These are phyloP conservation scores for Panzeria rudis DNA, from an alignment of 2,888 invertebrate species.

Conservation along the genomic window DNA sequence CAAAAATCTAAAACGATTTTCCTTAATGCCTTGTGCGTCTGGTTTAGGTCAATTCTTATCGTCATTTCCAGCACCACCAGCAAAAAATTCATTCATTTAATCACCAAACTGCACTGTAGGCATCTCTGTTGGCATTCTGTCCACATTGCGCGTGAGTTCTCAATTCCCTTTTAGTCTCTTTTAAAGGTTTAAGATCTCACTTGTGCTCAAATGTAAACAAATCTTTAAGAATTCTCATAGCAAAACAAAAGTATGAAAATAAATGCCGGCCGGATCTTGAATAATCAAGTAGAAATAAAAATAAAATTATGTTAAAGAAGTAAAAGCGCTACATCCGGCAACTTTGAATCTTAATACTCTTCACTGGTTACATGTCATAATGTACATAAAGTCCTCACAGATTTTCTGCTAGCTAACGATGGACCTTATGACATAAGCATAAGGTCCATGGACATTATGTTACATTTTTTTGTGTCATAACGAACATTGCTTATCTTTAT, in stretches of 20 bases:
- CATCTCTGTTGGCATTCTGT: conserved; percentile 31
- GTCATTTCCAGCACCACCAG: conserved; percentile 43
- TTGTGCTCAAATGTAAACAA: conserved; percentile 66
- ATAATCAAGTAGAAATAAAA: conserved; percentile 3
- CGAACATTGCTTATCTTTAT: too few relatives aligned
- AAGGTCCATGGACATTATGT: too few relatives aligned
- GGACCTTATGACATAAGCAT: too few relatives aligned
- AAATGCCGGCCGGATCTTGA: conserved; percentile 52
- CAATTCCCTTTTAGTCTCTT: conserved; percentile 13
- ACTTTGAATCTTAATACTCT: background rate
- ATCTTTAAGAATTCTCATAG: conserved; percentile 41
- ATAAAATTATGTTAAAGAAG: background rate
- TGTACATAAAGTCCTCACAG: too few relatives aligned
- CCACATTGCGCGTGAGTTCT: conserved; percentile 35
- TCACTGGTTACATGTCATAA: too few relatives aligned
- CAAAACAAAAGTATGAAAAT: conserved; percentile 58
- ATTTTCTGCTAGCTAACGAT: too few relatives aligned
- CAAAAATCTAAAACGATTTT: conserved; percentile 74
- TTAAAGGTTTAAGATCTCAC: background rate
- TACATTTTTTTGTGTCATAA: too few relatives aligned
- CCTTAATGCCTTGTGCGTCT: conserved; percentile 72
- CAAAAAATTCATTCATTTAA: conserved; percentile 69
- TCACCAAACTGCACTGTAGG: conserved; percentile 60
- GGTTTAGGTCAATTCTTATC: conserved; percentile 72
- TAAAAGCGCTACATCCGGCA: background rate